Evolutionary conservation across 2,888 invertebrate species (phyloP).

Genomic region (Acleris sparsana): DNA sequence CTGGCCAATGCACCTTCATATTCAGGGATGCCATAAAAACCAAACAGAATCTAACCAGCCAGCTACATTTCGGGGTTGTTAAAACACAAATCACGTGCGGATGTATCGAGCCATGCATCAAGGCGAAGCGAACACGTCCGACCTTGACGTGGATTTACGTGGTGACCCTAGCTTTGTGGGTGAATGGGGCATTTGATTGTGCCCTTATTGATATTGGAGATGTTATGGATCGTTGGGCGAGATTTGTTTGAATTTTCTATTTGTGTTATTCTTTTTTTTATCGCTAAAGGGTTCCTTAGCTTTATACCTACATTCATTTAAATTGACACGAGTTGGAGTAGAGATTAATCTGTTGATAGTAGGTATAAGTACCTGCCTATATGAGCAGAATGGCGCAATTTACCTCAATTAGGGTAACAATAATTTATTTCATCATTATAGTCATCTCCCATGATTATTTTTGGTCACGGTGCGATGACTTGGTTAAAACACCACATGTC

Average conservation of each 20-base stretch:
- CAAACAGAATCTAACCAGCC: constrained; percentile 14
- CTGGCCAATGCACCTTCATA: not conserved
- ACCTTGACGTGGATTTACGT: constrained; percentile 68
- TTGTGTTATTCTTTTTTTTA: not conserved
- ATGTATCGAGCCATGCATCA: constrained; percentile 64
- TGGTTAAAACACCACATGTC: no score
- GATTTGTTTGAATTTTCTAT: constrained; percentile 24
- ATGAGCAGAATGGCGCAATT: no score
- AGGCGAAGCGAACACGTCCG: constrained; percentile 47
- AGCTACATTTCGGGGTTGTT: constrained; percentile 42
- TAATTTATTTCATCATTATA: no score
- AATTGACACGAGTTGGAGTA: no score
- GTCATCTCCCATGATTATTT: no score
- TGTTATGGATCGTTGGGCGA: constrained; percentile 25
- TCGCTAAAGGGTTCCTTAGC: not conserved
- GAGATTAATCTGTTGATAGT: no score
- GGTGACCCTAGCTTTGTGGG: constrained; percentile 54
- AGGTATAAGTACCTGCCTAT: no score
- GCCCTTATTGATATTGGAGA: constrained; percentile 36
- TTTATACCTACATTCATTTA: no score
- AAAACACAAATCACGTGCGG: constrained; percentile 62
- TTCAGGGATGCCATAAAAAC: constrained; percentile 11
- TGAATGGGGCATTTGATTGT: constrained; percentile 43
- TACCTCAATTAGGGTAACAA: no score
- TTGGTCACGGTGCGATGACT: no score